A percentile compares a stretch with the other conserved stretches of the same genome.
Evolutionary conservation across 2,113 vertebrate genomes (phyloP).

Genomic region (Oceanites oceanicus): DNA sequence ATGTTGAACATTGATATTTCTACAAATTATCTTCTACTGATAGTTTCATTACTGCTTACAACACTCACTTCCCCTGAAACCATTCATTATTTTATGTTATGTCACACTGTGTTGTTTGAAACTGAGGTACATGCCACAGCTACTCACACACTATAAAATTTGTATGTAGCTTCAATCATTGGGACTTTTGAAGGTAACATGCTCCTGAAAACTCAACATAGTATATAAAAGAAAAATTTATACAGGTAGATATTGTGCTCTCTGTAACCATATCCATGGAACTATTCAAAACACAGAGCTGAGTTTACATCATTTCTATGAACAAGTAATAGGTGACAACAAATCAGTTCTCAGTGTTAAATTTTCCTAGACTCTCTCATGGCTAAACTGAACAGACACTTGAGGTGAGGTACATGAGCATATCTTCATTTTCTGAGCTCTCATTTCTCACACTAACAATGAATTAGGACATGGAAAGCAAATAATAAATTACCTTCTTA

Average conservation of each 20-base stretch:
- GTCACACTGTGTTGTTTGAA: neutral
- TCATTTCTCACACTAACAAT: neutral
- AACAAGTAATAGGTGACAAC: neutral
- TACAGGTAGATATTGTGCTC: neutral
- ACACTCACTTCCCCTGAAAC: neutral
- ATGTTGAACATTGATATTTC: neutral
- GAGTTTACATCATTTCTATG: neutral
- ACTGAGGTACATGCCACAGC: neutral
- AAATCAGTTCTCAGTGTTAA: neutral
- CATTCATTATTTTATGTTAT: neutral
- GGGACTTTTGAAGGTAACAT: neutral
- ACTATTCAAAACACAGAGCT: neutral
- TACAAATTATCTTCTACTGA: neutral
- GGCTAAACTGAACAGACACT: neutral
- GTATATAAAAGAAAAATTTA: neutral
- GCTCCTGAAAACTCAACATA: neutral
- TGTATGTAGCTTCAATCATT: neutral
- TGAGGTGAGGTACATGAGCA: neutral
- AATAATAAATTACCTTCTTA: neutral
- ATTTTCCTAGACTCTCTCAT: neutral
- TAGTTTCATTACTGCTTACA: neutral
- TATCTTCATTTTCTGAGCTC: neutral
- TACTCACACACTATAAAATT: neutral
- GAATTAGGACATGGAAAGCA: neutral
- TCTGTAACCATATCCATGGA: neutral